These are phyloP conservation scores for Circaetus cinerascens DNA, from an alignment of 2,113 vertebrate species.

Conservation along the genomic window DNA sequence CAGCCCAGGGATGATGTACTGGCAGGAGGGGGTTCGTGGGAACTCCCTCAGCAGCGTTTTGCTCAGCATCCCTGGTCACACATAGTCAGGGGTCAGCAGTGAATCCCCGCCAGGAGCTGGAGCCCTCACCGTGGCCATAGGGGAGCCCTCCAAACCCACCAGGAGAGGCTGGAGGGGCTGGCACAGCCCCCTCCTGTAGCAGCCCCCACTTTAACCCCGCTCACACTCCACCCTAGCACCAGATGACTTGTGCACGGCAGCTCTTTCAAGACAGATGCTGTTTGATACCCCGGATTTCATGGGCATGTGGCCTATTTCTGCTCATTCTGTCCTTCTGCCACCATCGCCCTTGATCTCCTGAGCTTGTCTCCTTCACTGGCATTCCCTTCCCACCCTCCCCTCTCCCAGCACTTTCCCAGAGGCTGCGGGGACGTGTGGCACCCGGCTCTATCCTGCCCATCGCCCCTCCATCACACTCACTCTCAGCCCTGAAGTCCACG, in stretches of 20 bases:
- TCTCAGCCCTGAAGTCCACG: conserved; percentile 57
- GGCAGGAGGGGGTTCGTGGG: not conserved
- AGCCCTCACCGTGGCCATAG: fast-evolving
- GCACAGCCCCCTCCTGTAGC: not conserved
- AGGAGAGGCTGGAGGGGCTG: not conserved
- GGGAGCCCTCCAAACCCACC: not conserved
- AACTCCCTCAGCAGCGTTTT: fast-evolving
- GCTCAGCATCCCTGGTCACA: fast-evolving
- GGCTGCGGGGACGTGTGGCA: fast-evolving
- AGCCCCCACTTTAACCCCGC: not conserved
- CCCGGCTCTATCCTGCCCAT: too few species aligned
- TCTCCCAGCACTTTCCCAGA: not conserved
- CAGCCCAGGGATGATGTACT: not conserved
- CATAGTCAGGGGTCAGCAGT: not conserved
- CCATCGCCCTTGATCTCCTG: not conserved
- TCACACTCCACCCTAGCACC: fast-evolving
- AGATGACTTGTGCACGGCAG: fast-evolving
- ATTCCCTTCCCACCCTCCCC: not conserved
- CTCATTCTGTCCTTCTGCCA: not conserved
- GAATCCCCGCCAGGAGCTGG: not conserved
- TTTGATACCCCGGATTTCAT: fast-evolving
- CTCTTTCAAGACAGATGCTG: not conserved
- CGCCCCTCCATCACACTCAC: conserved; percentile 7
- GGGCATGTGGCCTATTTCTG: not conserved
- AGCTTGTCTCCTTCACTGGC: fast-evolving